A percentile compares a stretch with the other conserved stretches of the same genome.
These are phyloP conservation scores for Percina caprodes DNA, from an alignment of 2,113 vertebrate genomes.

Conservation along the genomic window DNA sequence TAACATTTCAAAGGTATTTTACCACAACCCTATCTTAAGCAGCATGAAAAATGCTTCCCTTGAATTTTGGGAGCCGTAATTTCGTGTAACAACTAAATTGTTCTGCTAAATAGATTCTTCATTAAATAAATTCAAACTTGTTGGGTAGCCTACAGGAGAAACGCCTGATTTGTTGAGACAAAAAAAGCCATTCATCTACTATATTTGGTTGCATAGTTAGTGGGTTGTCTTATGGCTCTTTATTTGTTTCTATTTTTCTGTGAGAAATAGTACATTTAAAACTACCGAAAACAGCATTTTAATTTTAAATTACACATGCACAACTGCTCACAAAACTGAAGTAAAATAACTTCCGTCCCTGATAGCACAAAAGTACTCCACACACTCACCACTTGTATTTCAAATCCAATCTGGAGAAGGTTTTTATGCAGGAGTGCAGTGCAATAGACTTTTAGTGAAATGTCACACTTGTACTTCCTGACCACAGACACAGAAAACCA, in stretches of 20 bases:
- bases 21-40: not conserved
- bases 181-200: slow-evolving; percentile 42
- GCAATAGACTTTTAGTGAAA: slow-evolving; percentile 60
- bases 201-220: not conserved
- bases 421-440: slow-evolving; percentile 57
- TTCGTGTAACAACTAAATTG: not conserved
- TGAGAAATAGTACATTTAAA: not conserved
- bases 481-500: slow-evolving; percentile 63
- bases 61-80: not conserved
- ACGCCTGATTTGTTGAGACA: slow-evolving; percentile 24
- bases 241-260: slow-evolving; percentile 2
- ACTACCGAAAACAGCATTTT: not conserved
- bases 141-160: not conserved
- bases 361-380: not conserved
- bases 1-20: not conserved
- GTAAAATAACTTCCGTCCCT: not conserved
- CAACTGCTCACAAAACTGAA: not conserved
- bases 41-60: not conserved
- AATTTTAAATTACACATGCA: slow-evolving; percentile 12
- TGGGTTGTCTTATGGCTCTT: not conserved
- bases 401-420: slow-evolving; percentile 10
- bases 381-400: slow-evolving; percentile 20
- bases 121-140: not conserved
- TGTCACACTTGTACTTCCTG: slow-evolving; percentile 79
- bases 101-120: slow-evolving; percentile 3